Evolutionary conservation across 2,888 invertebrate species (phyloP), one percentile per base, ranked within the genome.

Genomic region (Liopterus haemorrhoidalis): DNA sequence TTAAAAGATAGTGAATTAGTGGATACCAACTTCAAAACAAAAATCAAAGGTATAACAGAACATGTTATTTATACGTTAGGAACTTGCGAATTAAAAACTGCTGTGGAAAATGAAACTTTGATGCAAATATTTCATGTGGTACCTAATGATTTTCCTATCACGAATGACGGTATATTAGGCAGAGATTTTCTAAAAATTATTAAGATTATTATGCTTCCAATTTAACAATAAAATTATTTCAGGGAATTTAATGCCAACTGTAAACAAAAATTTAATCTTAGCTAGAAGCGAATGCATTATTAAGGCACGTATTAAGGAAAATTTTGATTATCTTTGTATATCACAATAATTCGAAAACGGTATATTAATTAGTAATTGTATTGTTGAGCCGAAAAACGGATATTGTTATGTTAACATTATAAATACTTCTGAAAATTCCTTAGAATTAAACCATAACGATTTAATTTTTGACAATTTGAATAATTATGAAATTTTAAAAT

Each of bases 41-140:
- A 8, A 16, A 40, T 45, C 4, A 36, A 27, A 25, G 41, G 48
- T 5, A 39, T 41, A n/a, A 45, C 45, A 9, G 31, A 40, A 19
- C 35, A 50, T 16, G 11, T 2, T 24, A 20, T 48, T 27, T 18
- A 35, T 22, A 40, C 41, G 8, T 38, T 39, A 8, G 48, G 41
- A n/a, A 27, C 28, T 11, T 44, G 37, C 15, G 28, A 18, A 30
- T 27, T 32, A 19, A 41, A 44, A 4, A 35, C 48, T 18, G 25
- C 24, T 21, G 20, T 50, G 14, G 16, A 24, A 21, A 30, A 36
- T 21, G 20, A 35, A n/a, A 28, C 5, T 19, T 31, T 44, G 19
- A 16, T 18, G 12, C 41, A 45, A 25, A 19, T 30, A 16, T 48
- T 50, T 25, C 44, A 50, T 16, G 42, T 48, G 18, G 48, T 50